Conservation (phyloP, 2,113 vertebrate species). For the Tretioscincus oriximinensis region DNA sequence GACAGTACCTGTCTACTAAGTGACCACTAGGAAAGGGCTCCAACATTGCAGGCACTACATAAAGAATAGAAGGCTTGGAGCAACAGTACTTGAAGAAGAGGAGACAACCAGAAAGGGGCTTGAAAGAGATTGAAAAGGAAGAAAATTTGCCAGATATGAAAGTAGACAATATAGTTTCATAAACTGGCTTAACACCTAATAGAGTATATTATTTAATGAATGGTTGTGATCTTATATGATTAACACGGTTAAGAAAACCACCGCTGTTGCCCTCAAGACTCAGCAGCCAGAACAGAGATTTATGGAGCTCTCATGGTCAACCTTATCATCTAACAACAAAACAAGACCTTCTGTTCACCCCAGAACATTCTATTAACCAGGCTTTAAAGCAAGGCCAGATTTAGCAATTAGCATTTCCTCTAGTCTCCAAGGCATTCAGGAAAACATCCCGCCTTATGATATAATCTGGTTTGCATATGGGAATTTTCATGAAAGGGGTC, state of each 20-base stretch:
- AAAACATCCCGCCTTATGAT: background rate
- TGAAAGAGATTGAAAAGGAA: too few relatives aligned
- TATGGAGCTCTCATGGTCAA: background rate
- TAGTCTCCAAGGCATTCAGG: background rate
- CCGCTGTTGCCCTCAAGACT: background rate
- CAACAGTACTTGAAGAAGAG: too few relatives aligned
- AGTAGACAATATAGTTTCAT: too few relatives aligned
- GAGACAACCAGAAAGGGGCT: too few relatives aligned
- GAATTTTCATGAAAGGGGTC: background rate
- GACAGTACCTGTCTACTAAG: too few relatives aligned
- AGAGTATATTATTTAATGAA: background rate
- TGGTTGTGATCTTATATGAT: background rate
- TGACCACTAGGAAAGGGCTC: too few relatives aligned
- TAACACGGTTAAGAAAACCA: background rate
- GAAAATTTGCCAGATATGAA: too few relatives aligned
- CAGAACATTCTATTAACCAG: fast-evolving
- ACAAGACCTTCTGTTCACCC: fast-evolving
- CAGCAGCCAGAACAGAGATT: too few relatives aligned
- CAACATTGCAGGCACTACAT: too few relatives aligned
- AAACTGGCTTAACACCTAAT: too few relatives aligned
- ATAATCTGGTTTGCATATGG: constrained; percentile 3
- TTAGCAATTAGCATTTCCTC: background rate
- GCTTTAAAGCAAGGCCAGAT: background rate
- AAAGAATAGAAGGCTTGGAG: too few relatives aligned
- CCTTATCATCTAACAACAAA: fast-evolving